These are phyloP conservation scores for Pseudorhombus dupliciocellatus DNA, from an alignment of 2,113 vertebrate genomes.

Conservation along the genomic window DNA sequence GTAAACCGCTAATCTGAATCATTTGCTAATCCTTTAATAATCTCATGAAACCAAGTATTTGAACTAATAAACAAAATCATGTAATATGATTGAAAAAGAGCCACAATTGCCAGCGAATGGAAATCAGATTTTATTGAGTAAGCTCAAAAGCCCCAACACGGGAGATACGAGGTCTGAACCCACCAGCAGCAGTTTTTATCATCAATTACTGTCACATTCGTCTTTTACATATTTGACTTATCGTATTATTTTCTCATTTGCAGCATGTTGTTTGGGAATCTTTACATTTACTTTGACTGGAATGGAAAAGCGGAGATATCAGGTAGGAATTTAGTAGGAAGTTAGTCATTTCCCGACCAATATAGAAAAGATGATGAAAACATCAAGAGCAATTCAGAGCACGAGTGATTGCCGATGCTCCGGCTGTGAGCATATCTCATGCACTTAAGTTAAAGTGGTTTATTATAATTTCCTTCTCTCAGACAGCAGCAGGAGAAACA, in stretches of 20 bases:
- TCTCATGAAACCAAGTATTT: too few relatives aligned
- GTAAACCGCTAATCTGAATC: neutral
- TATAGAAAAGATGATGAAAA: constrained; percentile 11
- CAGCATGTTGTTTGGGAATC: constrained; percentile 97
- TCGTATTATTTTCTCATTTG: constrained; percentile 28
- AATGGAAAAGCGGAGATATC: constrained; percentile 90
- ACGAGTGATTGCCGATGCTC: constrained; percentile 1
- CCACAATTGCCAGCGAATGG: too few relatives aligned
- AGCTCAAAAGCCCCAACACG: too few relatives aligned
- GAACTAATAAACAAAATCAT: too few relatives aligned
- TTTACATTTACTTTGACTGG: constrained; percentile 97
- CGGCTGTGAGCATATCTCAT: constrained; percentile 11
- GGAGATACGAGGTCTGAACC: too few relatives aligned
- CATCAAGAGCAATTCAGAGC: constrained; percentile 17
- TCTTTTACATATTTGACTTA: constrained; percentile 6
- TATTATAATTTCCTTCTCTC: constrained; percentile 50
- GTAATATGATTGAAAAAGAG: too few relatives aligned
- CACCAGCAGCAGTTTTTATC: neutral
- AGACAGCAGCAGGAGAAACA: constrained; percentile 90
- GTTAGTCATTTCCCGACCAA: neutral
- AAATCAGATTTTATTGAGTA: too few relatives aligned
- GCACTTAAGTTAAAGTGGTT: constrained; percentile 38
- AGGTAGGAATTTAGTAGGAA: constrained; percentile 80
- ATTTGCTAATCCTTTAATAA: too few relatives aligned
- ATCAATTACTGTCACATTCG: neutral